These are phyloP conservation scores for Gavialis gangeticus DNA, from an alignment of 2,113 vertebrate species.

Conservation along the genomic window DNA sequence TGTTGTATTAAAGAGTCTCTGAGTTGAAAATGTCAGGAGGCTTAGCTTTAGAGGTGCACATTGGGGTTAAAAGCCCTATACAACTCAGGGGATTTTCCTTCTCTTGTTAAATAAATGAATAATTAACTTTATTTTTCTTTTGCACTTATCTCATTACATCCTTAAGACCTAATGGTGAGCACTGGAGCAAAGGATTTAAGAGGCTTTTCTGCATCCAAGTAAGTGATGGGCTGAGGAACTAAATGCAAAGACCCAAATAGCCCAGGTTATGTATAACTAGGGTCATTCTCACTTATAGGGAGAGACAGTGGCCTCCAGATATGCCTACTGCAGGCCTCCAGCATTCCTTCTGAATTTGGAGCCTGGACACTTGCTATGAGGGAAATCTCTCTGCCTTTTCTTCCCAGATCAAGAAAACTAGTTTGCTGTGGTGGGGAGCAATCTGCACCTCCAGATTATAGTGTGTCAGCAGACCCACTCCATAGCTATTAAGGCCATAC, in stretches of 20 bases:
- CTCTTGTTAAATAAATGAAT: slow-evolving; percentile 35
- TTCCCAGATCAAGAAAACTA: not conserved
- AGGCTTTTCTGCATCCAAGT: not conserved
- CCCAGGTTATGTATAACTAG: too few relatives aligned
- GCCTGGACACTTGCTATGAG: not conserved
- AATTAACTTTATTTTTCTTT: slow-evolving; percentile 53
- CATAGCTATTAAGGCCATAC: not conserved
- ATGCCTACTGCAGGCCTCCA: not conserved
- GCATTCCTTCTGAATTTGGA: not conserved
- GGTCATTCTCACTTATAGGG: not conserved
- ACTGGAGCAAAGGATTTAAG: not conserved
- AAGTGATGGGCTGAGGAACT: not conserved
- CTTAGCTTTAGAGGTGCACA: slow-evolving; percentile 13
- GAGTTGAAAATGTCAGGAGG: slow-evolving; percentile 16
- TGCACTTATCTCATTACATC: slow-evolving; percentile 30
- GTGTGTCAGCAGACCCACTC: not conserved
- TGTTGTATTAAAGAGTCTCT: not conserved
- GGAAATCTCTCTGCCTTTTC: not conserved
- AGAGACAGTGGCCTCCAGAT: not conserved
- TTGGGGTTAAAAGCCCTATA: slow-evolving; percentile 33
- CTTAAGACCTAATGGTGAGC: slow-evolving; percentile 35
- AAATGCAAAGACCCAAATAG: not conserved
- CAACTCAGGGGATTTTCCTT: not conserved
- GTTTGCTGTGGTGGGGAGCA: not conserved
- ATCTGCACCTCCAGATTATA: too few relatives aligned